Base-by-base conservation (phyloP, 2,888 invertebrate species). In the Rotaria magnacalcarata region DNA sequence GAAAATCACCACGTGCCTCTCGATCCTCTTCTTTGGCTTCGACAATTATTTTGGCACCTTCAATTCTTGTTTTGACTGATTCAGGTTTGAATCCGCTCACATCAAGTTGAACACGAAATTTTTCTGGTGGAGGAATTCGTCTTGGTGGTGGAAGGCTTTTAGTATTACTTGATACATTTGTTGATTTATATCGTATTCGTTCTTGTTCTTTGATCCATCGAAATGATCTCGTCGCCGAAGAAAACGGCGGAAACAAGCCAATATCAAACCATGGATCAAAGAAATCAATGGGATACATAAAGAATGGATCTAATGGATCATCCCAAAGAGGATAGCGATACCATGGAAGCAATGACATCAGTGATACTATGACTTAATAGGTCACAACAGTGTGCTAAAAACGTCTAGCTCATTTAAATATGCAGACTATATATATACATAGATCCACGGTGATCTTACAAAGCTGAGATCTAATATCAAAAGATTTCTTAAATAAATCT, bases 11-110 rank as follows among this genome's bases (percentile, higher is more conserved):
- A 58, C 84, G 56, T 7, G 16, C 19, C 75, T 47, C 43, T 27
- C 60, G 54, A 7, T 88, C 85, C 60, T 88, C 88, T 80, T 89
- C 88, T 87, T 88, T 89, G 1, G 88, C 89, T 43, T 85, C 86
- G n/a, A 89, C 87, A 43, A 88, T 86, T 34, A 89, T 86, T n/a
- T 87, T 86, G 6, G 4, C 8, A n/a, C 88, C 88, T 2, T 86
- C 86, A 0, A 88, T 58, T 84, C 88, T 88, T 27, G 89, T 88
- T 5, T 87, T 87, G 27, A 89, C 86, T 24, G 89, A 88, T 14
- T 88, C 88, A 0, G 89, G 88, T 6, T 86, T 58, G 60, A 87
- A 89, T 43, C 84, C 85, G 41, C 24, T 47, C 5, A 80, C 34
- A 60, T 84, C 52, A 27, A 85, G 27, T 84, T 84, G 56, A 56